A percentile compares a stretch with the other conserved stretches of the same genome.
Evolutionary conservation across 1,140 invertebrate genomes (phyloP).

Genomic region (Dendrolimus kikuchii): DNA sequence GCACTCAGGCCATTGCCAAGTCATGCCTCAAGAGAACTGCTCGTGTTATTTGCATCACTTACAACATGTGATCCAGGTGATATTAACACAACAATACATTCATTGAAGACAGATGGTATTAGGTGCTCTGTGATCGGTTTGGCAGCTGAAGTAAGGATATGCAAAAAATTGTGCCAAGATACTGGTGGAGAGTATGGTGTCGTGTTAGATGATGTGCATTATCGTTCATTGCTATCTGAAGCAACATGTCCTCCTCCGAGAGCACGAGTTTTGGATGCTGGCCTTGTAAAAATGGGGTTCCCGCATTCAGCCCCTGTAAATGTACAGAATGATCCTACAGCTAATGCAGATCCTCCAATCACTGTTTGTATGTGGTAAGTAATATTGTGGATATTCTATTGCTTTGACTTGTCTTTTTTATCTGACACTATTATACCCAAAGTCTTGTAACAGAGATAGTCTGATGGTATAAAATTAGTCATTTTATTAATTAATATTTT

Average conservation of each 20-base stretch:
- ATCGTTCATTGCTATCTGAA: conserved; percentile 82
- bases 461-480: too few relatives aligned
- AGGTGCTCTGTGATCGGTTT: conserved; percentile 95
- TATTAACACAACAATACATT: conserved; percentile 88
- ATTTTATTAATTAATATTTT: too few relatives aligned
- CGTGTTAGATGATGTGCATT: conserved; percentile 91
- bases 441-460: too few relatives aligned
- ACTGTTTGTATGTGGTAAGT: conserved; percentile 91
- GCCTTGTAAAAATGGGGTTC: conserved; percentile 95
- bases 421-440: too few relatives aligned
- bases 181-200: conserved; percentile 89
- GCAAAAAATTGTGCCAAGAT: conserved; percentile 85
- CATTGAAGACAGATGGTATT: conserved; percentile 81
- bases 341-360: conserved; percentile 77
- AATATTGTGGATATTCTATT: neutral
- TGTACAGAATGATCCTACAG: conserved; percentile 45
- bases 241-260: conserved; percentile 93
- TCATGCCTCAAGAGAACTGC: conserved; percentile 93
- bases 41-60: conserved; percentile 93
- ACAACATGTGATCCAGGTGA: conserved; percentile 98
- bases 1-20: conserved; percentile 91
- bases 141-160: conserved; percentile 95
- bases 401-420: too few relatives aligned
- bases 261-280: conserved; percentile 83
- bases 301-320: conserved; percentile 77